These are phyloP conservation scores for Lasioglossum pauxillum DNA, from an alignment of 2,888 invertebrate genomes.

Conservation along the genomic window DNA sequence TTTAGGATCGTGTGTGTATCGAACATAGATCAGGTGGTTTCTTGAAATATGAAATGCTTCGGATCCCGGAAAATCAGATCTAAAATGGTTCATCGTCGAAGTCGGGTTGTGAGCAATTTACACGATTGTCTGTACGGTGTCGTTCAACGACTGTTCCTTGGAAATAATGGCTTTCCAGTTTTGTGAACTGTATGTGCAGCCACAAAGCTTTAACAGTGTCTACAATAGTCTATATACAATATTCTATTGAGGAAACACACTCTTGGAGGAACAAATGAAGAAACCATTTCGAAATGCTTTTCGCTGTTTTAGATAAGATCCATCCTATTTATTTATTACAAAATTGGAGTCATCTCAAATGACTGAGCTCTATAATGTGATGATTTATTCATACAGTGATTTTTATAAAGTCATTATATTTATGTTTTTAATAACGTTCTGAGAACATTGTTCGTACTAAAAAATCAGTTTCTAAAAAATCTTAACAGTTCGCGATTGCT, in stretches of 20 bases:
- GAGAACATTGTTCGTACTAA: neutral
- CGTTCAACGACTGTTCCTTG: neutral
- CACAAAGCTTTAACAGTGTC: neutral
- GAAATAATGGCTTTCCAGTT: neutral
- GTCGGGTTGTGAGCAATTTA: neutral
- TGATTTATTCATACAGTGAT: too few species aligned
- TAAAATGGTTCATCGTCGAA: neutral
- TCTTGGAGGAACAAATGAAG: neutral
- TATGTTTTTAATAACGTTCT: neutral
- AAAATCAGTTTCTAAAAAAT: neutral
- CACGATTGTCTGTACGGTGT: neutral
- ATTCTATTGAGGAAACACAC: neutral
- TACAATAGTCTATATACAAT: neutral
- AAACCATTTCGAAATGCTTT: neutral
- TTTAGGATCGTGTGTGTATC: neutral
- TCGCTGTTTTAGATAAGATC: neutral
- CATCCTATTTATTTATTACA: neutral
- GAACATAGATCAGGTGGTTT: neutral
- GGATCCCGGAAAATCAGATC: neutral
- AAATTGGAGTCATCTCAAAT: too few species aligned
- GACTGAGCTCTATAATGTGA: too few species aligned
- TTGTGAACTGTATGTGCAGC: neutral
- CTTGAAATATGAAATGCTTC: neutral
- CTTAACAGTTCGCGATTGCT: neutral
- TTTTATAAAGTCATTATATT: neutral